Evolutionary conservation across 2,888 invertebrate species (phyloP).

Genomic region (Synanthedon tipuliformis): DNA sequence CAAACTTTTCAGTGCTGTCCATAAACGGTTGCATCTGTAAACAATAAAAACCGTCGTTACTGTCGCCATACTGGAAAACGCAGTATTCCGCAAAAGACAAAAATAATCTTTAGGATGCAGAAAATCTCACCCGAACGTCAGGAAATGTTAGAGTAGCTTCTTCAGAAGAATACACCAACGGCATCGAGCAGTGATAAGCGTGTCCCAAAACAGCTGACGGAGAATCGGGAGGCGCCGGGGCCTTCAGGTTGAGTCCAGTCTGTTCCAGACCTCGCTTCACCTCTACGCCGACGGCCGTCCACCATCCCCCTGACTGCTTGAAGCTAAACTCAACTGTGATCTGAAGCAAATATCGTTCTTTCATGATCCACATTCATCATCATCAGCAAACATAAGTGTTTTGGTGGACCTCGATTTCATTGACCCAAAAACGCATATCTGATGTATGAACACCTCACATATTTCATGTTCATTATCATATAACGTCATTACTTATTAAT

Average conservation of each 20-base stretch:
- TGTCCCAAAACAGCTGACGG: constrained; percentile 66
- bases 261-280: constrained; percentile 56
- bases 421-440: too few species aligned
- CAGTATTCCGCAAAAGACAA: too few species aligned
- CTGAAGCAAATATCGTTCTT: constrained; percentile 20
- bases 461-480: too few species aligned
- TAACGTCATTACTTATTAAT: too few species aligned
- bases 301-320: constrained; percentile 60
- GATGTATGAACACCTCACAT: too few species aligned
- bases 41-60: neutral
- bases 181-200: constrained; percentile 66
- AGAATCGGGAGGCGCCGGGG: constrained; percentile 48
- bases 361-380: too few species aligned
- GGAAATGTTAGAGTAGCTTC: constrained; percentile 55
- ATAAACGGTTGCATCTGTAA: constrained; percentile 67
- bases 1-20: constrained; percentile 70
- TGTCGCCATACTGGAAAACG: too few species aligned
- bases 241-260: constrained; percentile 42
- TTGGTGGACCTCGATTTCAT: too few species aligned
- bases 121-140: constrained; percentile 58
- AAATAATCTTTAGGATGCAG: too few species aligned
- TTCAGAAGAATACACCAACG: constrained; percentile 59
- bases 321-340: constrained; percentile 70
- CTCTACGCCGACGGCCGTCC: constrained; percentile 70
- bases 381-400: too few species aligned